Evolutionary conservation across 2,888 invertebrate species (phyloP), one percentile per base, ranked within the genome.

Genomic region (Xestia ashworthii): DNA sequence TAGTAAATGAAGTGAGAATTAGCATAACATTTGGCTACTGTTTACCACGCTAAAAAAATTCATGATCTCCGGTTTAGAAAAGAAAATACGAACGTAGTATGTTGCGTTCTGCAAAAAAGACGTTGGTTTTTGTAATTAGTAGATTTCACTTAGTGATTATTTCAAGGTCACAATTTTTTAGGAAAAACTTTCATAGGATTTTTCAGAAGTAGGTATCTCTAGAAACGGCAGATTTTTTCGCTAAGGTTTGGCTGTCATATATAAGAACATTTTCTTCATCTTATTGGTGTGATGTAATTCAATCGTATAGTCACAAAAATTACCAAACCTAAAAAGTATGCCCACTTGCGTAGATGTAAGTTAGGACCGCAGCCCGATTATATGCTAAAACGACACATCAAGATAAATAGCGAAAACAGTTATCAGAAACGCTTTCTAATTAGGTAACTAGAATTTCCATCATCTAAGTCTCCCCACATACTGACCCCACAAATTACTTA

Each of bases 1-100:
- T 65, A 83, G 53, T 48, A 69, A 66, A 82, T 78, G 80, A 82
- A 85, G 85, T 69, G 74, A 46, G 44, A 62, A 83, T 71, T 64
- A 71, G 55, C 38, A 78, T 76, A 55, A n/a, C 16, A 65, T 44
- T 44, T 44, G 65, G 4, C 16, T 8, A 25, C 16, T 25, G n/a
- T 25, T 25, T 25, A 65, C 65, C 44, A 44, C 14, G 16, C 8
- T 16, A 16, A 12, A 60, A 22, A 41, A 25, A 41, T 41, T 38
- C 5, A 60, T 60, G 19, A 16, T 32, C 8, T 32, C 32, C 60
- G 60, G 9, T 9, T 38, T 62, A 38, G 9, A 32, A 19, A 32
- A 32, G 32, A 62, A 8, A 62, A 19, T 62, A 38, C 19, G 32
- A 38, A 8, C 32, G 16, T 1, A 3, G 9, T 11, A 19, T 38